Conservation (phyloP, 2,797 vertebrate genomes). For the Pseudochirops corinnae region DNA sequence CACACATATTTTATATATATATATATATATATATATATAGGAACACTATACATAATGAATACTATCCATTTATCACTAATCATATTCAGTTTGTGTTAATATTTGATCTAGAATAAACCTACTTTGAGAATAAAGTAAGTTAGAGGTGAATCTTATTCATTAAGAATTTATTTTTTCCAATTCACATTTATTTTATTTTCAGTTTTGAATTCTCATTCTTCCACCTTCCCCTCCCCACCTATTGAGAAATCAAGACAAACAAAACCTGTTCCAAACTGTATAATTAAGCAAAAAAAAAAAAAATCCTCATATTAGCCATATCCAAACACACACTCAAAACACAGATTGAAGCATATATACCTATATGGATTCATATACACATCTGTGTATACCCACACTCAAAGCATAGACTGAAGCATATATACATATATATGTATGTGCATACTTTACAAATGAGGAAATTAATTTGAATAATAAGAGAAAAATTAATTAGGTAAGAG, state of each 20-base stretch:
- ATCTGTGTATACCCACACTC: neutral
- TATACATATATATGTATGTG: neutral
- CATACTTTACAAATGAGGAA: neutral
- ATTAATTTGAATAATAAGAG: neutral
- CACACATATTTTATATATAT: no score
- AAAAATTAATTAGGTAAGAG: neutral
- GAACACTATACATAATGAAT: no score
- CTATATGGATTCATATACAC: neutral
- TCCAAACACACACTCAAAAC: neutral
- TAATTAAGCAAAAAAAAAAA: neutral
- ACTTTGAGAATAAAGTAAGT: neutral
- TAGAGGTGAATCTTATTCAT: neutral
- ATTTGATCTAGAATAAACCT: neutral
- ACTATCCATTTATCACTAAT: neutral
- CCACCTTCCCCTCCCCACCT: neutral
- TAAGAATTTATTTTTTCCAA: neutral
- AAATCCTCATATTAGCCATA: neutral
- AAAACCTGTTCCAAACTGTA: neutral
- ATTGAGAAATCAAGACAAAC: neutral
- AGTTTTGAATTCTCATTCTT: neutral
- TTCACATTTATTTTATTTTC: neutral
- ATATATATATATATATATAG: no score
- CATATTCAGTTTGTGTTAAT: neutral
- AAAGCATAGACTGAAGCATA: neutral
- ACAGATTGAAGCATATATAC: neutral